Evolutionary conservation across 2,113 vertebrate species (phyloP), one percentile per base, ranked within the genome.

Genomic region (Boulengeromyrus knoepffleri): DNA sequence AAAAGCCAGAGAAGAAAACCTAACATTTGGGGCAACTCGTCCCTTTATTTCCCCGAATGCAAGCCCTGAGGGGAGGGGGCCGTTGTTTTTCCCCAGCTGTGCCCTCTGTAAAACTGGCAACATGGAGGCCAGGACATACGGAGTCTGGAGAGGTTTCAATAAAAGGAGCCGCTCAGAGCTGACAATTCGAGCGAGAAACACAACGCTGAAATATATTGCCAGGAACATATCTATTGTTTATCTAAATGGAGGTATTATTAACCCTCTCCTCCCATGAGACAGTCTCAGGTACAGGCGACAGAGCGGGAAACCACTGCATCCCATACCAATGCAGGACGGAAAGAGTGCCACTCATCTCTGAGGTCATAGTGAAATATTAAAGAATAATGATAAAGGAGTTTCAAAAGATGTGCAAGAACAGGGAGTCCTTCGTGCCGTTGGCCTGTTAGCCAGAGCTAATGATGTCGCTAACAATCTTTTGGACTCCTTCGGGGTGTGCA

Each of bases 371-470:
- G 12, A 84, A 83, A 62, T 89, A 84, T 47, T 85, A 27, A 24
- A 21, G 24, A 31, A 39, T 6, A 36, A 7, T 42, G 49, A 19
- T 47, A 24, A 21, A 80, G 13, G 92, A 95, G 93, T 92, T 93
- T 92, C 13, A 94, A 90, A 95, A 91, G 74, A 42, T 52, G n/a
- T 87, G 45, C 6, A 17, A 31, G 13, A 47, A 85, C 21, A 13
- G n/a, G 42, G 49, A 36, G 49, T 31, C 24, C 77, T 85, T 10
- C 5, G 12, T 27, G 9, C 13, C n/a, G 0, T 13, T 49, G 10
- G 46, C 15, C 85, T 86, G 7, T 8, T 49, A 49, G 47, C 10
- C 85, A 5, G 12, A 87, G 17, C 6, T 7, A 80, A 42, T 7
- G 74, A 80, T 70, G 62, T 27, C 15, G 15, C 10, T 36, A 80